Conservation (phyloP, 2,888 invertebrate species). For the Catotricha subobsoleta region DNA sequence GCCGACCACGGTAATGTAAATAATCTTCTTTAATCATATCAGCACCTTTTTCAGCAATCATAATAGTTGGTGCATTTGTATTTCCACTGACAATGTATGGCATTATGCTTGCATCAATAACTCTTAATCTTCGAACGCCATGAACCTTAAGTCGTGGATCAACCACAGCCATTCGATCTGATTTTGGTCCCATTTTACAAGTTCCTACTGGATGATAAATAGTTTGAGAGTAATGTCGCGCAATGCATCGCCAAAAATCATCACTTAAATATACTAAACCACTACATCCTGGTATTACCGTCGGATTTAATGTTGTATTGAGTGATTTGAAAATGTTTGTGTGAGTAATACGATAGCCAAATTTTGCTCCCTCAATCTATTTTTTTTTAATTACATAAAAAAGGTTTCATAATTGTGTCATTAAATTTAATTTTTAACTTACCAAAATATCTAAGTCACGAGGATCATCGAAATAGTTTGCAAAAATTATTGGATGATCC, state of each 20-base stretch:
- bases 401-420: too few relatives aligned
- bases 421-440: too few relatives aligned
- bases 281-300: constrained; percentile 47
- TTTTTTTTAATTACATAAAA: constrained; percentile 5
- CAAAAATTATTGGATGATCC: constrained; percentile 64
- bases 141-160: constrained; percentile 48
- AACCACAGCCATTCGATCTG: constrained; percentile 45
- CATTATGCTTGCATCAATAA: constrained; percentile 72
- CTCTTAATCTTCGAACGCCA: constrained; percentile 47
- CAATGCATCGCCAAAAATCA: constrained; percentile 60
- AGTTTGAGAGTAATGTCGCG: constrained; percentile 54
- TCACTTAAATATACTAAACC: constrained; percentile 44
- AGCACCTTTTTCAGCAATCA: constrained; percentile 69
- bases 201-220: constrained; percentile 71
- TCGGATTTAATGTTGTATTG: constrained; percentile 44
- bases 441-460: constrained; percentile 54
- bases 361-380: constrained; percentile 56
- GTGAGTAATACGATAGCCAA: constrained; percentile 40
- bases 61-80: constrained; percentile 64
- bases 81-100: constrained; percentile 62
- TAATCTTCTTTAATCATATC: constrained; percentile 68
- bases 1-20: constrained; percentile 17
- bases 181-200: constrained; percentile 55
- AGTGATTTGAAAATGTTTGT: constrained; percentile 41
- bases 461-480: constrained; percentile 65